These are phyloP conservation scores for Eupsittula cactorum DNA, from an alignment of 2,113 vertebrate genomes.

Conservation along the genomic window DNA sequence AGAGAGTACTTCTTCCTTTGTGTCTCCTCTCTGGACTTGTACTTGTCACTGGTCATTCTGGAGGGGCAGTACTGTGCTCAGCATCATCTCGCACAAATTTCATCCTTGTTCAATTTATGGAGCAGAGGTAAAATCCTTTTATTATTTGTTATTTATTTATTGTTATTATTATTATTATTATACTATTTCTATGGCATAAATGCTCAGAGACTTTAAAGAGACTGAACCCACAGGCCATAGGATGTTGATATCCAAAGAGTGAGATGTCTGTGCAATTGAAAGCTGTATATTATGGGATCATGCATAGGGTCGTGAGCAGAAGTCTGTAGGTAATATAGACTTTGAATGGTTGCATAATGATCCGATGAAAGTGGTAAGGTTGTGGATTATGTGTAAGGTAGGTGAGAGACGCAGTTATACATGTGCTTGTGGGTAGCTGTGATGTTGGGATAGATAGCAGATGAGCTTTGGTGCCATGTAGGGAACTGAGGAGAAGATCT, in stretches of 20 bases:
- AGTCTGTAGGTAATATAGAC: background rate
- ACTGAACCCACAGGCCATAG: background rate
- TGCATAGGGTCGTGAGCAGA: background rate
- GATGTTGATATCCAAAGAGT: background rate
- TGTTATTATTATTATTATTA: background rate
- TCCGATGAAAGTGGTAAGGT: background rate
- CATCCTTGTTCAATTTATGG: background rate
- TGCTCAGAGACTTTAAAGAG: background rate
- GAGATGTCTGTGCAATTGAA: background rate
- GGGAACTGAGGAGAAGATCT: background rate
- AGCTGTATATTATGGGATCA: background rate
- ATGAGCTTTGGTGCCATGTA: background rate
- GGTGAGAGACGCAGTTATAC: background rate
- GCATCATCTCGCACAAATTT: background rate
- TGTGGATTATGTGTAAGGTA: background rate
- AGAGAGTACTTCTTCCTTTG: background rate
- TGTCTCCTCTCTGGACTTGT: background rate
- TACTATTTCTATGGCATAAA: background rate
- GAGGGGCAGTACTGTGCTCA: background rate
- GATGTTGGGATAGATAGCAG: background rate
- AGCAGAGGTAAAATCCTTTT: background rate
- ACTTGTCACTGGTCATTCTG: background rate
- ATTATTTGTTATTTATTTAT: background rate
- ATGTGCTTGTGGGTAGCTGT: background rate
- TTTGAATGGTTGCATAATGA: background rate